Evolutionary conservation across 2,797 vertebrate species (phyloP).

Genomic region (Ammospiza maritima): DNA sequence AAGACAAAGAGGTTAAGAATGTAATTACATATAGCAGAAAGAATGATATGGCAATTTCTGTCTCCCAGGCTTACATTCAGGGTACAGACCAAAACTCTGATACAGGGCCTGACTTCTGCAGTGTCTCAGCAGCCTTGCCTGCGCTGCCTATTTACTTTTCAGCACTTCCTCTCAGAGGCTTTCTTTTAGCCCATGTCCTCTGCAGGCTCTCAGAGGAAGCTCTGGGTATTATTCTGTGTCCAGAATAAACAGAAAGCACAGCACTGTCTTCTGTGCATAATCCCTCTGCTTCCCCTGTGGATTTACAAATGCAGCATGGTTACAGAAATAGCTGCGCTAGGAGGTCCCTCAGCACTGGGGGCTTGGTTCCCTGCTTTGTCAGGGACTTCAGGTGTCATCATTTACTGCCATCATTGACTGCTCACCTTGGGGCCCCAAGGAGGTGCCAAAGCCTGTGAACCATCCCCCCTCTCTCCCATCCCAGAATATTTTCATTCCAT

Average conservation of each 20-base stretch:
- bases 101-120: background rate
- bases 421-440: background rate
- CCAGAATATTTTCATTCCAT: background rate
- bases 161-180: constrained; percentile 46
- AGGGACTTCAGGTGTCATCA: background rate
- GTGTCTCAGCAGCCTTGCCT: background rate
- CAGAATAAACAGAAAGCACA: constrained; percentile 39
- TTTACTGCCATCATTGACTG: background rate
- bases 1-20: constrained; percentile 17
- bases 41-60: constrained; percentile 12
- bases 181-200: constrained; percentile 13
- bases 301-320: background rate
- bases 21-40: background rate
- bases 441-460: background rate
- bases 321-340: background rate
- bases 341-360: background rate
- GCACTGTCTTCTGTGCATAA: background rate
- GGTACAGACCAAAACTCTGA: background rate
- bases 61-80: background rate
- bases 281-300: background rate
- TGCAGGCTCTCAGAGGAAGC: constrained; percentile 48
- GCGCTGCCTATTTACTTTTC: constrained; percentile 1
- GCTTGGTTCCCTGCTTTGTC: background rate
- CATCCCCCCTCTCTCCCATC: background rate
- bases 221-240: constrained; percentile 1